These are phyloP conservation scores for Scotopteryx bipunctaria DNA, from an alignment of 2,888 invertebrate species.

Conservation along the genomic window DNA sequence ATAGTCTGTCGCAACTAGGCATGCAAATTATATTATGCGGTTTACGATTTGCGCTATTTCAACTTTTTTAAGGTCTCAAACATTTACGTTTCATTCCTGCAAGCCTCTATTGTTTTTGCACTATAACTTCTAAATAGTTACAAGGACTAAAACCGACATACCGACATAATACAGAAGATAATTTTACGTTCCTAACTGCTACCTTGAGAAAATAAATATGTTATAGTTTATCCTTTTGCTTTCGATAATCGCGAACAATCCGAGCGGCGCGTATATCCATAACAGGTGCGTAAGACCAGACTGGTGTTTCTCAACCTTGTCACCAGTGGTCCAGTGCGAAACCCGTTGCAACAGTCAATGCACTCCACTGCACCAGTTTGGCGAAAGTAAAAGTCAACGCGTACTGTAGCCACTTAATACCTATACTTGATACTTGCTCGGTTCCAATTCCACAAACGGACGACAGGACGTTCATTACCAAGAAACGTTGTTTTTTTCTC, in stretches of 20 bases:
- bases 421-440: no score
- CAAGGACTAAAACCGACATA: no score
- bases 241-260: slow-evolving; percentile 12
- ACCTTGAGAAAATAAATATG: neutral
- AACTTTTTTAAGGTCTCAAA: neutral
- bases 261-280: slow-evolving; percentile 36
- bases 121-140: no score
- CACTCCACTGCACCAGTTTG: slow-evolving; percentile 65
- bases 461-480: no score
- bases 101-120: no score
- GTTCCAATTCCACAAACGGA: no score
- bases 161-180: neutral
- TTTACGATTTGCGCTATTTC: slow-evolving; percentile 25
- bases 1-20: slow-evolving; percentile 55
- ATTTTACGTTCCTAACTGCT: neutral
- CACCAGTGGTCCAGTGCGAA: slow-evolving; percentile 71
- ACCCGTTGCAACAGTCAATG: slow-evolving; percentile 66
- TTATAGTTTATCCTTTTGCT: neutral
- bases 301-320: slow-evolving; percentile 77
- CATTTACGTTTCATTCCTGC: neutral
- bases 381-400: slow-evolving; percentile 74
- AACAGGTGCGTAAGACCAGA: slow-evolving; percentile 59
- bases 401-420: no score
- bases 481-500: no score
- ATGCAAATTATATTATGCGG: slow-evolving; percentile 39